These are phyloP conservation scores for Stigmatopora nigra DNA, from an alignment of 2,113 vertebrate genomes.

Conservation along the genomic window DNA sequence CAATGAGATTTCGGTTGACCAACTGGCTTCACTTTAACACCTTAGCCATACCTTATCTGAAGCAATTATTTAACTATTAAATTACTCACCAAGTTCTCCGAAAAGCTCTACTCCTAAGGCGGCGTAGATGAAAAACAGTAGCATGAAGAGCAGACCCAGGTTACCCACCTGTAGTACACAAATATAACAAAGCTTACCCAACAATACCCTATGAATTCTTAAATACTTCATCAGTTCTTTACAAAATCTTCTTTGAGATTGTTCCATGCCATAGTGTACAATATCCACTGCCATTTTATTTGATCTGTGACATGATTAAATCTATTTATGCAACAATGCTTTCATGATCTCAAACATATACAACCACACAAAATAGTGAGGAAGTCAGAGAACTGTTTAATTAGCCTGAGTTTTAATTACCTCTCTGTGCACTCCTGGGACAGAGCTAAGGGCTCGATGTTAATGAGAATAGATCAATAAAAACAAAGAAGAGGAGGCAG, in stretches of 20 bases:
- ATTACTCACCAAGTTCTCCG: slow-evolving; percentile 87
- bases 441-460: slow-evolving; percentile 46
- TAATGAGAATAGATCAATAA: slow-evolving; percentile 65
- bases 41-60: not conserved
- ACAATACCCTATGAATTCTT: not conserved
- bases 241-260: not conserved
- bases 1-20: not conserved
- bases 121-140: slow-evolving; percentile 98
- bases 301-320: slow-evolving; percentile 23
- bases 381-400: slow-evolving; percentile 45
- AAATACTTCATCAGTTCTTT: slow-evolving; percentile 3
- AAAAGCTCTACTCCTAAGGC: slow-evolving; percentile 97
- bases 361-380: not conserved
- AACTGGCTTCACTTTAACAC: not conserved
- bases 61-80: not conserved
- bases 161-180: slow-evolving; percentile 85
- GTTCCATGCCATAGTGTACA: not conserved
- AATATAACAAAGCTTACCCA: not conserved
- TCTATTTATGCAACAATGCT: slow-evolving; percentile 20
- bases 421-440: slow-evolving; percentile 49
- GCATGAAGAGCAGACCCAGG: slow-evolving; percentile 96
- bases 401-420: slow-evolving; percentile 65
- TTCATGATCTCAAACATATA: not conserved
- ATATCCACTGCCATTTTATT: slow-evolving; percentile 22
- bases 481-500: slow-evolving; percentile 37